Percentiles rank a stretch among this genome's conserved stretches.
Evolutionary conservation across 2,888 invertebrate genomes (phyloP).

Genomic region (Callinectes sapidus): DNA sequence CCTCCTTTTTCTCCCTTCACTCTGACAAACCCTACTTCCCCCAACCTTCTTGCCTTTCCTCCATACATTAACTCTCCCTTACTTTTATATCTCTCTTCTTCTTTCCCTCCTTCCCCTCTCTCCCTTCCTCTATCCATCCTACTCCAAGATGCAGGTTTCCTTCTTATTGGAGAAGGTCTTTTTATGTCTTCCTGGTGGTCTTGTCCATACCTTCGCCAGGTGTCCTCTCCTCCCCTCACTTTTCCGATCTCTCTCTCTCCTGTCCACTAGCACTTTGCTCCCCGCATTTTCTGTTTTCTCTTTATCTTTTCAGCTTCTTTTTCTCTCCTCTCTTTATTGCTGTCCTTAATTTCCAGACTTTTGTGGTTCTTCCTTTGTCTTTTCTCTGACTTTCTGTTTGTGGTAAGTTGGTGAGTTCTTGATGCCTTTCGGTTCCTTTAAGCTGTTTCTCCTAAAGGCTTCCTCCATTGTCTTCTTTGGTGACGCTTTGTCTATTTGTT

Average conservation of each 20-base stretch:
- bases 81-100: neutral
- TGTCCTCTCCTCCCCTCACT: neutral
- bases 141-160: neutral
- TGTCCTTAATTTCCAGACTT: neutral
- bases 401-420: neutral
- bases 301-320: neutral
- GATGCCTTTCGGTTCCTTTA: neutral
- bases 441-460: neutral
- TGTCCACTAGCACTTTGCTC: neutral
- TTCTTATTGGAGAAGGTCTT: constrained; percentile 1
- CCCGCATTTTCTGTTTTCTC: neutral
- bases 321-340: neutral
- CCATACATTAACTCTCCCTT: neutral
- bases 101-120: neutral
- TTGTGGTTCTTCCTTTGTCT: neutral
- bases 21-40: neutral
- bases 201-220: neutral
- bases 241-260: neutral
- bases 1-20: neutral
- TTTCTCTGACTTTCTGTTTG: neutral
- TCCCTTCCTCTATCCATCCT: neutral
- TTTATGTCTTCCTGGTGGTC: constrained; percentile 20
- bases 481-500: neutral
- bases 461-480: neutral
- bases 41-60: neutral